Evolutionary conservation across 2,797 vertebrate genomes (phyloP).

Genomic region (Argyrosomus regius): DNA sequence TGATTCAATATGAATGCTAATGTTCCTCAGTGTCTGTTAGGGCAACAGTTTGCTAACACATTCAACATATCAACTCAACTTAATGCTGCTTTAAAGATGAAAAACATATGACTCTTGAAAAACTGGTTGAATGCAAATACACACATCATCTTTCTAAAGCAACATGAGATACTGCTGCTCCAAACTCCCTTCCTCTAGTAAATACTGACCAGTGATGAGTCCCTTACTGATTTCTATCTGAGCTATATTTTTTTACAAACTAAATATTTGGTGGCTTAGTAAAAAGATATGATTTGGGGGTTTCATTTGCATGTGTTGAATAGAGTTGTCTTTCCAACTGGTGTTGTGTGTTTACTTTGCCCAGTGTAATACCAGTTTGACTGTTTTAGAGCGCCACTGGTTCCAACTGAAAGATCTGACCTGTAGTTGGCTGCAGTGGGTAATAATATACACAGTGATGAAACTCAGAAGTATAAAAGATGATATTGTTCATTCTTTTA

Average conservation of each 20-base stretch:
- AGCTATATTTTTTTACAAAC: too few species aligned
- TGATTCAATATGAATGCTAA: too few species aligned
- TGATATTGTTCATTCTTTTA: neutral
- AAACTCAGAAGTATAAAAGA: neutral
- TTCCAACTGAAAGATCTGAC: constrained; percentile 1
- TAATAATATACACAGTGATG: neutral
- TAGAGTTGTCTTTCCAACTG: neutral
- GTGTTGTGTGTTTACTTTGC: neutral
- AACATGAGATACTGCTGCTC: neutral
- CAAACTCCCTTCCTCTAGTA: neutral
- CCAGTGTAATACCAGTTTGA: neutral
- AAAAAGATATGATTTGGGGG: neutral
- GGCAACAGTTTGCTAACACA: too few species aligned
- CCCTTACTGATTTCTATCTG: neutral
- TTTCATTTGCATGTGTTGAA: neutral
- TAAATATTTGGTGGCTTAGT: neutral
- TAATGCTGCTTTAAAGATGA: too few species aligned
- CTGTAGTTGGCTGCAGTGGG: neutral
- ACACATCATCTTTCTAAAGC: neutral
- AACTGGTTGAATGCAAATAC: neutral
- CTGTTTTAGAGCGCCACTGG: neutral
- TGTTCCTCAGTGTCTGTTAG: too few species aligned
- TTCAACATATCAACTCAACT: too few species aligned
- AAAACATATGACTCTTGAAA: neutral
- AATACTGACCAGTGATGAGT: neutral